Percentiles rank a stretch among this genome's conserved stretches.
Conservation (phyloP, 1,140 invertebrate species). For the Macrobrachium nipponense region DNA sequence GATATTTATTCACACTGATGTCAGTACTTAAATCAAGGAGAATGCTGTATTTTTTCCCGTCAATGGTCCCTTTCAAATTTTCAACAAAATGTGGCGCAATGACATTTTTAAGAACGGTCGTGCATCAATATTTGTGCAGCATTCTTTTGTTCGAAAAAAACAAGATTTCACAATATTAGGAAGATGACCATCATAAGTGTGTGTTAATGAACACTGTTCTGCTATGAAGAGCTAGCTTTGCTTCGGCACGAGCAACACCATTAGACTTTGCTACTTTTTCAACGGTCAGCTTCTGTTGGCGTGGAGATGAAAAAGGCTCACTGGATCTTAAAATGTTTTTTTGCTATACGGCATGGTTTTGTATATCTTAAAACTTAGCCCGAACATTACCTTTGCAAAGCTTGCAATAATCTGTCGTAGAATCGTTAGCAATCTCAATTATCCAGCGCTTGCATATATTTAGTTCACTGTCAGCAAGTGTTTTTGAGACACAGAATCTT, state of each 20-base stretch:
- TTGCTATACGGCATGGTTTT: too few species aligned
- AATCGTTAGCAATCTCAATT: too few species aligned
- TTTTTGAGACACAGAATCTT: too few species aligned
- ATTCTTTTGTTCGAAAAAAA: background rate
- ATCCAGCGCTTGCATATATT: too few species aligned
- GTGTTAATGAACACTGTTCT: conserved; percentile 28
- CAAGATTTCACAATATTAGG: conserved; percentile 9
- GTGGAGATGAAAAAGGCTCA: too few species aligned
- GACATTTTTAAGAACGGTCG: conserved; percentile 7
- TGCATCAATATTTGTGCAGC: conserved; percentile 7
- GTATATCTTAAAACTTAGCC: too few species aligned
- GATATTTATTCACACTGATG: conserved; percentile 7
- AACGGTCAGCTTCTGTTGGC: too few species aligned
- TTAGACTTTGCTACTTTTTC: background rate
- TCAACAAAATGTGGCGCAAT: conserved; percentile 18
- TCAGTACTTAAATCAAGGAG: background rate
- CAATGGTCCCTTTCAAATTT: conserved; percentile 8
- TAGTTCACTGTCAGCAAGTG: too few species aligned
- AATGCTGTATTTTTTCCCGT: conserved; percentile 26
- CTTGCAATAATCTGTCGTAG: too few species aligned
- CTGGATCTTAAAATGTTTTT: too few species aligned
- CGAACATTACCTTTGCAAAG: too few species aligned
- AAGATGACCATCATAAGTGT: conserved; percentile 10
- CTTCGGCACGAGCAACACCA: background rate
- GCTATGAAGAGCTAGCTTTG: too few species aligned